Evolutionary conservation across 2,888 invertebrate species (phyloP).

Genomic region (Patella ulyssiponensis): DNA sequence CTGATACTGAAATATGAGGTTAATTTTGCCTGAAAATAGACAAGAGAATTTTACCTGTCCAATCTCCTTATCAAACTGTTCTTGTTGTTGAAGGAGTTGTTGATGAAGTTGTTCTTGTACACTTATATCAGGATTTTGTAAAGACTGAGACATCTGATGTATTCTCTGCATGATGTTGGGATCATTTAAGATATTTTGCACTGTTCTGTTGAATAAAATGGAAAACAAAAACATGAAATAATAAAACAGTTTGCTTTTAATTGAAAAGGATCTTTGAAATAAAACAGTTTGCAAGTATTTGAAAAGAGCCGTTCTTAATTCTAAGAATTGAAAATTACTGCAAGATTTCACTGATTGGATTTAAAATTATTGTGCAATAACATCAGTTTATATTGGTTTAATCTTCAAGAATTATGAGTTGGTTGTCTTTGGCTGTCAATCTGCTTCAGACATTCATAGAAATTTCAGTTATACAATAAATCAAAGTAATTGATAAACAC

Average conservation of each 20-base stretch:
- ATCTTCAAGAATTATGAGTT: no score
- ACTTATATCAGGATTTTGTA: constrained; percentile 63
- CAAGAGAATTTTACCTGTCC: constrained; percentile 34
- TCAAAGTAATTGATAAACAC: constrained; percentile 14
- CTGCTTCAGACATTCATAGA: background rate
- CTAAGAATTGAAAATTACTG: no score
- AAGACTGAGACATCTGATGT: constrained; percentile 76
- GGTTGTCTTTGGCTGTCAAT: no score
- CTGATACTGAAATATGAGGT: no score
- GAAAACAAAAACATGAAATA: constrained; percentile 4
- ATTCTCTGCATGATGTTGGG: constrained; percentile 91
- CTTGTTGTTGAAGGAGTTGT: constrained; percentile 70
- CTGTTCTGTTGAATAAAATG: constrained; percentile 41
- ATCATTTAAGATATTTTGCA: constrained; percentile 79
- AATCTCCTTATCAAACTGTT: constrained; percentile 64
- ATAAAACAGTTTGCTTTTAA: no score
- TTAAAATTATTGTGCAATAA: no score
- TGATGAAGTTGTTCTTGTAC: constrained; percentile 56
- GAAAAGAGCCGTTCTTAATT: no score
- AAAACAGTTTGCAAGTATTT: no score
- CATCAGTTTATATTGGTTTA: no score
- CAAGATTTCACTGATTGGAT: no score
- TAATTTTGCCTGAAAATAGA: no score
- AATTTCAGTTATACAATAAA: background rate
- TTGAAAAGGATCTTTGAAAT: no score